Base-by-base conservation (phyloP, 2,113 vertebrate species). In the Cyanoramphus novaezelandiae region DNA sequence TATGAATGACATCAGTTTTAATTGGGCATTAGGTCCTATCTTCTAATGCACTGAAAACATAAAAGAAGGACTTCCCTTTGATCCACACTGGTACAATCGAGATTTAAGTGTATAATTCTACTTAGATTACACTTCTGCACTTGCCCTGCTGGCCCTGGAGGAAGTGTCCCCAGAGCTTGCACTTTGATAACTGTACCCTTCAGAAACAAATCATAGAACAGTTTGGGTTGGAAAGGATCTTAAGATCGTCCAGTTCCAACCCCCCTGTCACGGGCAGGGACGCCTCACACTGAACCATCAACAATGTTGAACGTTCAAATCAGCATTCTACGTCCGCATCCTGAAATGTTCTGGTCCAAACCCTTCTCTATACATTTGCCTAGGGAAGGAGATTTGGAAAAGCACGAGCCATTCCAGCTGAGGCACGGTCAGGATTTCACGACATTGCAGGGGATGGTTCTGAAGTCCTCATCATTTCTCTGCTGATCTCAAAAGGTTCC, bases 71-170 rank as follows among this genome's bases (percentile, higher is more conserved):
- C 75, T 72, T 33, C n/a, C 11, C 81, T 93, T 92, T 91, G 67
- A 96, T 94, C 70, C 65, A 57, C n/a, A 35, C 10, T 62, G 74
- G 65, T 63, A 70, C 74, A 67, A 93, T 93, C 72, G 82, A 96
- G 92, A 78, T 95, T 63, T 74, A 83, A 94, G 55, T 31, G 43
- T 37, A 28, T 59, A 86, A 86, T 79, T 89, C 57, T 59, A 27
- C 64, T 87, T 89, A 37, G 47, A 13, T 92, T 31, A 37, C 4
- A n/a, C 60, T 90, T 89, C 50, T 1, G 2, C 74, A 72, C 28
- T 53, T 89, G 62, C 47, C 52, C 65, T 60, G n/a, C n/a, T 94
- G 62, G 23, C 78, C 53, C 55, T 53, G 19, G 41, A 92, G 75
- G 24, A 93, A 87, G 29, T 21, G 46, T 55, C 77, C 49, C 72